Evolutionary conservation across 2,888 invertebrate genomes (phyloP).

Genomic region (Dorcus parallelipipedus): DNA sequence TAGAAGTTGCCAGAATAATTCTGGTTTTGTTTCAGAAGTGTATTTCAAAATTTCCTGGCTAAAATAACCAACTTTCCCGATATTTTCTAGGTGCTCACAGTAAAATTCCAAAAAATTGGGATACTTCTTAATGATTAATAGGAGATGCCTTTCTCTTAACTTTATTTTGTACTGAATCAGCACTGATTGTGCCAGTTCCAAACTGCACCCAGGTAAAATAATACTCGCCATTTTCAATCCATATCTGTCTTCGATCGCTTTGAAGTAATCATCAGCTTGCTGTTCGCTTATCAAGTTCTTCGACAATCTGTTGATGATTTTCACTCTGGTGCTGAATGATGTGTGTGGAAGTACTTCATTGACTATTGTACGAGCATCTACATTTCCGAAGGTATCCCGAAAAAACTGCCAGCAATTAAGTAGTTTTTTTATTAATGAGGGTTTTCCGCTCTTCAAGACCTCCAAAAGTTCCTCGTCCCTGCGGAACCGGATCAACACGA

Average conservation of each 20-base stretch:
- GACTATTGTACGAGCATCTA: conserved; percentile 1
- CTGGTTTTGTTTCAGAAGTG: neutral
- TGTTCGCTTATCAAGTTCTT: conserved; percentile 5
- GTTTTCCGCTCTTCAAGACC: conserved; percentile 8
- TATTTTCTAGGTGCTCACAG: neutral
- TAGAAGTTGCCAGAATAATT: conserved; percentile 1
- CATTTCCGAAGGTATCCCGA: neutral
- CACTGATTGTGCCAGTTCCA: conserved; percentile 2
- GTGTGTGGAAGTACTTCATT: conserved; percentile 12
- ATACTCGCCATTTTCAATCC: conserved; percentile 10
- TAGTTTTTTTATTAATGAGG: conserved; percentile 6
- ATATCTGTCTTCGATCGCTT: conserved; percentile 5
- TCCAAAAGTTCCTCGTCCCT: conserved; percentile 4
- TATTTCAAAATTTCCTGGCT: neutral
- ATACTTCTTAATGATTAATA: conserved; percentile 10
- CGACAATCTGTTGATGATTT: conserved; percentile 9
- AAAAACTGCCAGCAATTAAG: conserved; percentile 6
- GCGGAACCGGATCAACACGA: conserved; percentile 12
- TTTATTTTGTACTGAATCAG: conserved; percentile 4
- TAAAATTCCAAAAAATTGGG: conserved; percentile 10
- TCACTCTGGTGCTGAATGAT: conserved; percentile 10
- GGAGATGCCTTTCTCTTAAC: conserved; percentile 8
- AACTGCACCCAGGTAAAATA: conserved; percentile 13
- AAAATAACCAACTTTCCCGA: neutral
- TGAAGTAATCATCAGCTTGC: conserved; percentile 14